Evolutionary conservation across 2,797 vertebrate species (phyloP).

Genomic region (Sebastes dallii): DNA sequence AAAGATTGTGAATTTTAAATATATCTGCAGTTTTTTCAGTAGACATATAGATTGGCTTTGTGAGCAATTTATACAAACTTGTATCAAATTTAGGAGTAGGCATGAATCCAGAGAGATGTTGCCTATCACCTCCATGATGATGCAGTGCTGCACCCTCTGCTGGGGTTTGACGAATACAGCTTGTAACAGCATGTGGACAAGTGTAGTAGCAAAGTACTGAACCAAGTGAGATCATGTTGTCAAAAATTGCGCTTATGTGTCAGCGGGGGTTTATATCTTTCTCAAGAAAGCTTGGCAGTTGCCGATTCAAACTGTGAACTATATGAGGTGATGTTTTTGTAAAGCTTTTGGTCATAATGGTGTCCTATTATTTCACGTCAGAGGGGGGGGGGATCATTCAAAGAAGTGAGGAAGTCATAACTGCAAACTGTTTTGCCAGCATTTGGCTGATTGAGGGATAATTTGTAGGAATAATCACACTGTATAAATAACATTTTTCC

Average conservation of each 20-base stretch:
- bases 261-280: neutral
- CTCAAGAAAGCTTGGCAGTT: neutral
- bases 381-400: neutral
- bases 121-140: slow-evolving; percentile 26
- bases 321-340: neutral
- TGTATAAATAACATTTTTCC: neutral
- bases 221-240: slow-evolving; percentile 22
- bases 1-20: neutral
- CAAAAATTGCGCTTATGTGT: neutral
- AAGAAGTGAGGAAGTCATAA: neutral
- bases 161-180: slow-evolving; percentile 63
- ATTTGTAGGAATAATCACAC: neutral
- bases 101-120: slow-evolving; percentile 33
- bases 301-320: neutral
- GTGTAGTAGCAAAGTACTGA: slow-evolving; percentile 4
- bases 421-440: no score
- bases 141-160: slow-evolving; percentile 79
- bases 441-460: neutral
- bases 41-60: neutral
- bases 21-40: neutral
- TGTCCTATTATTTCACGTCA: neutral
- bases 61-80: neutral
- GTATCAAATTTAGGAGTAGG: neutral
- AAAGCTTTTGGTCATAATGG: neutral
- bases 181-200: slow-evolving; percentile 22